Percentiles rank a stretch among this genome's conserved stretches.
Evolutionary conservation across 2,888 invertebrate genomes (phyloP).

Genomic region (Elegia similella): DNA sequence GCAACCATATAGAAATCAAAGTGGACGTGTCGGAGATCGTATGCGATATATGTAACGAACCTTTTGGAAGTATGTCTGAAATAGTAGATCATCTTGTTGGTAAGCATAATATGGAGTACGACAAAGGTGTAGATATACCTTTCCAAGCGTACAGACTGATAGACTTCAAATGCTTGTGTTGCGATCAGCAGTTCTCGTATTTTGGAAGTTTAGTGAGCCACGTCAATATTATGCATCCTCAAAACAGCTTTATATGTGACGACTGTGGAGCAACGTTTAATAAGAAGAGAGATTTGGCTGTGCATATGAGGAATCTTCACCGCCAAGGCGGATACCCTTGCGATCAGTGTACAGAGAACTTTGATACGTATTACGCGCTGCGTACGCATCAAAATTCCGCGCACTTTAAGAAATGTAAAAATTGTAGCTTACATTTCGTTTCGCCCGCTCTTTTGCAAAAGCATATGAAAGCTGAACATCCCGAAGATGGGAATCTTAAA

Average conservation of each 20-base stretch:
- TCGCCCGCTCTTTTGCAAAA: constrained; percentile 48
- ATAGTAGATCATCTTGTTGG: constrained; percentile 60
- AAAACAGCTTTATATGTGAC: constrained; percentile 55
- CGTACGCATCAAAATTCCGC: constrained; percentile 48
- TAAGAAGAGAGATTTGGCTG: constrained; percentile 53
- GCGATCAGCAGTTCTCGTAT: constrained; percentile 52
- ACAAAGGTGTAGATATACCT: constrained; percentile 51
- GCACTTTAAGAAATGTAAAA: constrained; percentile 58
- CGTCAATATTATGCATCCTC: constrained; percentile 53
- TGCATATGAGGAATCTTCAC: constrained; percentile 55
- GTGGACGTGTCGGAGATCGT: constrained; percentile 62
- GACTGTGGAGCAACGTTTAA: constrained; percentile 58
- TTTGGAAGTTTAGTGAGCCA: constrained; percentile 60
- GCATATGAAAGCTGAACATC: constrained; percentile 54
- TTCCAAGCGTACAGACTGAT: constrained; percentile 55
- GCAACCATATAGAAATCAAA: constrained; percentile 56
- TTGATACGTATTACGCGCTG: constrained; percentile 38
- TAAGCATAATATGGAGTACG: constrained; percentile 58
- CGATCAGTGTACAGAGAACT: constrained; percentile 49
- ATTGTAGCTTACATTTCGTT: constrained; percentile 49
- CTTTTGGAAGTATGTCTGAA: constrained; percentile 46
- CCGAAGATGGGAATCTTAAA: constrained; percentile 45
- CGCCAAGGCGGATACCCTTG: constrained; percentile 55
- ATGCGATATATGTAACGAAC: constrained; percentile 59
- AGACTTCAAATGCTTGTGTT: constrained; percentile 54